Evolutionary conservation across 2,113 vertebrate genomes (phyloP).

Genomic region (Cyphomyrus plagiostoma): DNA sequence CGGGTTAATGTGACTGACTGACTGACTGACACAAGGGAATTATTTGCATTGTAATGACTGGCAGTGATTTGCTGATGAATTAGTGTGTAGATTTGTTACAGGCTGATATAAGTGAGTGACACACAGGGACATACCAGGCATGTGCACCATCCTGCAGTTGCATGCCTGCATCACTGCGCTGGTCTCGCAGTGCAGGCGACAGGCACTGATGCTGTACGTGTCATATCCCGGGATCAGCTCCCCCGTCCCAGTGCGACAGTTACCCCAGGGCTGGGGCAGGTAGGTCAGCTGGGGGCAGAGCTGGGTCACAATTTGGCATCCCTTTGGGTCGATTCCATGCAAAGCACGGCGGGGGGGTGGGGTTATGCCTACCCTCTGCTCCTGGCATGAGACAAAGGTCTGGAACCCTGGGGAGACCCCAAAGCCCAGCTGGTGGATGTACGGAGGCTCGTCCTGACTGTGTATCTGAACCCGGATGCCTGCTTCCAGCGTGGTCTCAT

Average conservation of each 20-base stretch:
- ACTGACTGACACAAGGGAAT: not conserved
- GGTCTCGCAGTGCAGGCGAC: constrained; percentile 88
- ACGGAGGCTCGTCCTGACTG: constrained; percentile 93
- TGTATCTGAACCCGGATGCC: constrained; percentile 97
- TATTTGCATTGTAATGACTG: not conserved
- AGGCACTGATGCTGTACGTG: constrained; percentile 92
- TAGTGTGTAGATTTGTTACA: not conserved
- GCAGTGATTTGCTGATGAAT: not conserved
- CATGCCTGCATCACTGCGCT: constrained; percentile 79
- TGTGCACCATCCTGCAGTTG: constrained; percentile 94
- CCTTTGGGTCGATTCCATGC: not conserved
- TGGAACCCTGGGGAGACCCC: constrained; percentile 96
- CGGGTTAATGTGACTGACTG: not conserved
- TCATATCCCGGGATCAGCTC: constrained; percentile 82
- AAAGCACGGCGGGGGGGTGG: not conserved
- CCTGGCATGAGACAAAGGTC: constrained; percentile 97
- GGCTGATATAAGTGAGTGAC: not conserved
- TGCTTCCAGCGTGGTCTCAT: constrained; percentile 93
- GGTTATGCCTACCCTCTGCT: constrained; percentile 74
- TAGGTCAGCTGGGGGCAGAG: constrained; percentile 79
- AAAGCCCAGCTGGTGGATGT: constrained; percentile 95
- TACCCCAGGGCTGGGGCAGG: constrained; percentile 95
- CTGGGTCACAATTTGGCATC: not conserved
- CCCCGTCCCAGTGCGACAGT: constrained; percentile 78
- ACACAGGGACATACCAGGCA: constrained; percentile 75